These are phyloP conservation scores for Melanogrammus aeglefinus DNA, from an alignment of 2,797 vertebrate species.

Conservation along the genomic window DNA sequence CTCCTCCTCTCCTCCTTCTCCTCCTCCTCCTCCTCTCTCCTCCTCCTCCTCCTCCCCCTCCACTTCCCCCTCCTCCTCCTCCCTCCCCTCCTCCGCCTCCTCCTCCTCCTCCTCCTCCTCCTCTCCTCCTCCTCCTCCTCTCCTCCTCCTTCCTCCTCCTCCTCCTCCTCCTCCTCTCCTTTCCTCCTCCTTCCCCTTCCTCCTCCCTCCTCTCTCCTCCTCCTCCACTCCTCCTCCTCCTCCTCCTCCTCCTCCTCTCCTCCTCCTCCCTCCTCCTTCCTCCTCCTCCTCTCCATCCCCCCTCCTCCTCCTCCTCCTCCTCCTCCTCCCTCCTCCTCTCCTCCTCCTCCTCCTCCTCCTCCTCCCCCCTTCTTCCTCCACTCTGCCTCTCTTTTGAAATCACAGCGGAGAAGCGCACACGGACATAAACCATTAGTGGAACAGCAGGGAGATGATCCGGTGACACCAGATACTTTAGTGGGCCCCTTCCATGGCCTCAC, in stretches of 20 bases:
- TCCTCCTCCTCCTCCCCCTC: slow-evolving; percentile 9
- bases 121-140: slow-evolving; percentile 11
- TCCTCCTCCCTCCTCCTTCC: slow-evolving; percentile 10
- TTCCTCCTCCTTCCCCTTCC: slow-evolving; percentile 15
- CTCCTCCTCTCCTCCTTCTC: slow-evolving; percentile 16
- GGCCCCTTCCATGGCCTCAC: slow-evolving; percentile 31
- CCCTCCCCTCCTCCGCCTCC: slow-evolving; percentile 13
- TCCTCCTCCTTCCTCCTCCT: slow-evolving; percentile 16
- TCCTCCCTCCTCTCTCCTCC: no score
- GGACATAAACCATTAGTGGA: slow-evolving; percentile 32
- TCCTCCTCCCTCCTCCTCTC: no score
- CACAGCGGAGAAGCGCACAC: slow-evolving; percentile 29
- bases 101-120: not conserved
- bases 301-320: slow-evolving; percentile 19
- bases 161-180: slow-evolving; percentile 6
- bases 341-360: slow-evolving; percentile 16
- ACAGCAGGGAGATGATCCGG: slow-evolving; percentile 53
- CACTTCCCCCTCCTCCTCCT: no score
- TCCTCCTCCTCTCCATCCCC: slow-evolving; percentile 12
- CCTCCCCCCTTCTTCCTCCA: slow-evolving; percentile 20
- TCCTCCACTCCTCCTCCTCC: no score
- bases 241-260: slow-evolving; percentile 15
- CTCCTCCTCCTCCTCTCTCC: slow-evolving; percentile 1
- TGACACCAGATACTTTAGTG: slow-evolving; percentile 45
- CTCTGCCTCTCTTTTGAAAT: slow-evolving; percentile 20